phyloP scores from a whole-genome alignment of 2,797 vertebrate species.

The Oryzias dopingdopingensis region DNA sequence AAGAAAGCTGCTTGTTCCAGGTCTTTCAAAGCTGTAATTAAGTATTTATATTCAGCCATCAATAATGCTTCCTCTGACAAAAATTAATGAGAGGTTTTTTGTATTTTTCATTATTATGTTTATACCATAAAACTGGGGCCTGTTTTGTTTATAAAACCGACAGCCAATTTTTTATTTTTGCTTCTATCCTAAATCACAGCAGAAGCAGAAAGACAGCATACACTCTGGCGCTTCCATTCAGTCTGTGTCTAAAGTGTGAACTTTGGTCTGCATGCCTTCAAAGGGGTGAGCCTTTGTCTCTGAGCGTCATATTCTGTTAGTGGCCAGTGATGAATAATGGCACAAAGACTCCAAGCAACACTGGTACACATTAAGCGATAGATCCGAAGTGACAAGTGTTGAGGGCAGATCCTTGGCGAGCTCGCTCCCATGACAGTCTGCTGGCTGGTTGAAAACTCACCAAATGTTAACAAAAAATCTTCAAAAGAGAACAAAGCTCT shows the following conservation, averaged over 20 bases:
- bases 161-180: too few species aligned
- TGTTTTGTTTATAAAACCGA: too few species aligned
- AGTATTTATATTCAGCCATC: too few species aligned
- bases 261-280: slow-evolving; percentile 9
- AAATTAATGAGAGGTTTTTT: too few species aligned
- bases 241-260: slow-evolving; percentile 22
- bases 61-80: too few species aligned
- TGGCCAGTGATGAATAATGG: slow-evolving; percentile 56
- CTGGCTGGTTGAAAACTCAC: slow-evolving; percentile 34
- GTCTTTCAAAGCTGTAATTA: too few species aligned
- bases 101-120: too few species aligned
- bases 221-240: background rate
- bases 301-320: slow-evolving; percentile 57
- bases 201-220: too few species aligned
- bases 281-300: slow-evolving; percentile 35
- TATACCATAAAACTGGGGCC: too few species aligned
- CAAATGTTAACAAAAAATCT: slow-evolving; percentile 22
- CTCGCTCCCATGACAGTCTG: slow-evolving; percentile 30
- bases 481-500: slow-evolving; percentile 41
- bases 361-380: slow-evolving; percentile 33
- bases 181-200: too few species aligned
- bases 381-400: slow-evolving; percentile 66
- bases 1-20: too few species aligned
- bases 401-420: slow-evolving; percentile 48
- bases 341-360: slow-evolving; percentile 52